phyloP scores from a whole-genome alignment of 2,888 invertebrate genomes.

The Plemyria rubiginata region DNA sequence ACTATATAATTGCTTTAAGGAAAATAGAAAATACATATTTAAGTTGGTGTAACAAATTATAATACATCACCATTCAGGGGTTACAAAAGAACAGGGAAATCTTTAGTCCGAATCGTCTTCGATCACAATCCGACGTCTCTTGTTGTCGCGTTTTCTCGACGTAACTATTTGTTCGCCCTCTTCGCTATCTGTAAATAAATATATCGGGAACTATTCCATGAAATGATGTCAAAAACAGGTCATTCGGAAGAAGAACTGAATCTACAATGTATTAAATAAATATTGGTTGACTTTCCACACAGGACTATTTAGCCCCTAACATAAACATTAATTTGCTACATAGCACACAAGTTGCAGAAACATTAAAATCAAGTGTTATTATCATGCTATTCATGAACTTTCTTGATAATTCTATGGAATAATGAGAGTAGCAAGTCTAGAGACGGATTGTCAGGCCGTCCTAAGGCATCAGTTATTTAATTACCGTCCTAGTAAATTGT shows the following conservation, averaged over 20 bases:
- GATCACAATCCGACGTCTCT: conserved; percentile 66
- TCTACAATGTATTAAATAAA: background rate
- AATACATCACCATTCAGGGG: conserved; percentile 19
- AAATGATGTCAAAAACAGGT: conserved; percentile 34
- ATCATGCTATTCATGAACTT: too few species aligned
- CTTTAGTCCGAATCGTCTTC: conserved; percentile 76
- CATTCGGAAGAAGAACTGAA: conserved; percentile 11
- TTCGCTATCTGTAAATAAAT: conserved; percentile 60
- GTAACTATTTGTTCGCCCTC: conserved; percentile 60
- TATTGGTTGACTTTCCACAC: too few species aligned
- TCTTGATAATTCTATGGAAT: too few species aligned
- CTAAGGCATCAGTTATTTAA: too few species aligned
- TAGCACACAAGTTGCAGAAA: too few species aligned
- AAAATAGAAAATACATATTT: too few species aligned
- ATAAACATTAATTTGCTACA: too few species aligned
- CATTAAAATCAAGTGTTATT: too few species aligned
- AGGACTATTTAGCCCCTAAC: too few species aligned
- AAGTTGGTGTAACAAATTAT: conserved; percentile 9
- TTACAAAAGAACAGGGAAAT: conserved; percentile 33
- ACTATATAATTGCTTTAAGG: conserved; percentile 26
- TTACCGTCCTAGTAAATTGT: too few species aligned
- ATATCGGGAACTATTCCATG: conserved; percentile 36
- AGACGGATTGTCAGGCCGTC: too few species aligned
- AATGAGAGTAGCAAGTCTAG: too few species aligned
- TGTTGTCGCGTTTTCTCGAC: conserved; percentile 61